A percentile compares a stretch with the other conserved stretches of the same genome.
Evolutionary conservation across 2,888 invertebrate genomes (phyloP).

Genomic region (Troides aeacus): DNA sequence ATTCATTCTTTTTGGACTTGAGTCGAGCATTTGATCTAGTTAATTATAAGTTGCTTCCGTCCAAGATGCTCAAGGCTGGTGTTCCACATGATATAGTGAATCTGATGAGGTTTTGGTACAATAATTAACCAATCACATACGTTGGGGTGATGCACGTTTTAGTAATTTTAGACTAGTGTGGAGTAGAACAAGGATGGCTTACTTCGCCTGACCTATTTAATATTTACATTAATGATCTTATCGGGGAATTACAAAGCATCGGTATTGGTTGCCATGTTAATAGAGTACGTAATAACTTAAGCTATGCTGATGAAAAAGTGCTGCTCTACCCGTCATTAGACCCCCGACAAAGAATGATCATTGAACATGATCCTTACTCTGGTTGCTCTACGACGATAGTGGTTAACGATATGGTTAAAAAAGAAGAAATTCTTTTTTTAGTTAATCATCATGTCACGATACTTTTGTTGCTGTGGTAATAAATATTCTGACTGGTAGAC

Average conservation of each 20-base stretch:
- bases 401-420: too few species aligned
- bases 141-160: neutral
- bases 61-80: too few species aligned
- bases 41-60: too few species aligned
- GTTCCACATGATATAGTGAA: neutral
- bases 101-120: neutral
- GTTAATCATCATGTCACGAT: too few species aligned
- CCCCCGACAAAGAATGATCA: too few species aligned
- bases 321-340: neutral
- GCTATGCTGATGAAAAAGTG: neutral
- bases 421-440: too few species aligned
- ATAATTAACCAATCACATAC: neutral
- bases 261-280: neutral
- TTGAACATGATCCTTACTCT: too few species aligned
- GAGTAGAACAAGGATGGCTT: too few species aligned
- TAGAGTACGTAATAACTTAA: neutral
- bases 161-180: neutral
- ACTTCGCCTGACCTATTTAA: neutral
- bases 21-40: too few species aligned
- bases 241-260: neutral
- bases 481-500: too few species aligned
- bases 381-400: too few species aligned
- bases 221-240: neutral
- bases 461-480: too few species aligned
- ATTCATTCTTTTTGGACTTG: neutral